A percentile compares a stretch with the other conserved stretches of the same genome.
Evolutionary conservation across 2,113 vertebrate genomes (phyloP).

Genomic region (Stercorarius parasiticus): DNA sequence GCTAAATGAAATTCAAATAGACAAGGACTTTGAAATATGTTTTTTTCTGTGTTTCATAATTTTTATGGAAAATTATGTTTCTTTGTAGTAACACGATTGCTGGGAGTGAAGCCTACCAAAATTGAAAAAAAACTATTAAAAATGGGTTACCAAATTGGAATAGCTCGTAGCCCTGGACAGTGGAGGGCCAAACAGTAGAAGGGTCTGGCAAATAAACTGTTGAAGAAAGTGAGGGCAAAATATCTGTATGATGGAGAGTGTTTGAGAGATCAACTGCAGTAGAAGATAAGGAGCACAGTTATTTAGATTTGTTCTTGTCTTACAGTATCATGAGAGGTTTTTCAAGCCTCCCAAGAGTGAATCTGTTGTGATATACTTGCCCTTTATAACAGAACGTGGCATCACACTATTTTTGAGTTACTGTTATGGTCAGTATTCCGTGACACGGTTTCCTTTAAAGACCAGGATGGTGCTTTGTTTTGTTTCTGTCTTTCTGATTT

Average conservation of each 20-base stretch:
- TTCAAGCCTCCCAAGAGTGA: background rate
- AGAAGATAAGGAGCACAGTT: background rate
- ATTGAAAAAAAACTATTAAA: background rate
- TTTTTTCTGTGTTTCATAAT: background rate
- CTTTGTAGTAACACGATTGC: background rate
- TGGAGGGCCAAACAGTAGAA: background rate
- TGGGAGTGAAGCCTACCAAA: background rate
- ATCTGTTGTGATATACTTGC: background rate
- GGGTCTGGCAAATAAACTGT: background rate
- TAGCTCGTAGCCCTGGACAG: background rate
- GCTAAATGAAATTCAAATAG: background rate
- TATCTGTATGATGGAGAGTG: background rate
- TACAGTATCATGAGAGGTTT: background rate
- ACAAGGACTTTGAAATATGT: background rate
- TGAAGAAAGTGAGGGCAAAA: background rate
- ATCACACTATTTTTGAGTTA: background rate
- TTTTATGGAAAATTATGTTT: background rate
- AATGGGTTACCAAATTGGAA: background rate
- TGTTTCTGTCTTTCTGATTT: background rate
- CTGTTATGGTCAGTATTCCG: background rate
- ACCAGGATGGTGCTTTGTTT: background rate
- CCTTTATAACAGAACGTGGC: background rate
- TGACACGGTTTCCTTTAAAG: background rate
- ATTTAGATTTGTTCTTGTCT: background rate
- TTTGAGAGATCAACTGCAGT: background rate